phyloP scores from a whole-genome alignment of 2,888 invertebrate genomes.

The Parelbella ahira region DNA sequence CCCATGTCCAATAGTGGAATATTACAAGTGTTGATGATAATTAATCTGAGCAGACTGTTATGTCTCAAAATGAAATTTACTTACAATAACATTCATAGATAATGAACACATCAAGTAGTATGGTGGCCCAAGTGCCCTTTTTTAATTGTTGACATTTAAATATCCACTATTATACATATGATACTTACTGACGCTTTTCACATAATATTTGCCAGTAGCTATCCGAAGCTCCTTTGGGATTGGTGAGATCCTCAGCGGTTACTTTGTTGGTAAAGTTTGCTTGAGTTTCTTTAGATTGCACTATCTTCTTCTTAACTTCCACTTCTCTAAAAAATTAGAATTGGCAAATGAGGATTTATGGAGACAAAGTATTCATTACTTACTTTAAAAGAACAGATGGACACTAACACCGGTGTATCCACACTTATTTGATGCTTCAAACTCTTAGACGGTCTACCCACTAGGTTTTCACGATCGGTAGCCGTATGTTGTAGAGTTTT shows the following conservation, averaged over 20 bases:
- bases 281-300: conserved; percentile 82
- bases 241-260: conserved; percentile 85
- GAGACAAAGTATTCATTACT: too few relatives aligned
- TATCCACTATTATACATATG: too few relatives aligned
- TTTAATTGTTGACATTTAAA: too few relatives aligned
- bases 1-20: too few relatives aligned
- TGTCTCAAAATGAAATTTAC: too few relatives aligned
- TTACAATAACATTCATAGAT: too few relatives aligned
- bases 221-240: conserved; percentile 84
- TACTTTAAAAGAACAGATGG: too few relatives aligned
- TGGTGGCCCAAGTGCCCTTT: too few relatives aligned
- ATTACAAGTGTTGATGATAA: too few relatives aligned
- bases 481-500: conserved; percentile 87
- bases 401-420: conserved; percentile 72
- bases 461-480: conserved; percentile 87
- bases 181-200: conserved; percentile 83
- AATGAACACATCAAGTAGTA: too few relatives aligned
- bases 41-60: too few relatives aligned
- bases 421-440: conserved; percentile 74
- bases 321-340: conserved; percentile 55
- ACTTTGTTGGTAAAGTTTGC: conserved; percentile 79
- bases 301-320: conserved; percentile 72
- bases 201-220: conserved; percentile 89
- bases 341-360: too few relatives aligned
- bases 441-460: conserved; percentile 81